Evolutionary conservation across 2,797 vertebrate species (phyloP), one percentile per base, ranked within the genome.

Genomic region (Nothura maculosa): DNA sequence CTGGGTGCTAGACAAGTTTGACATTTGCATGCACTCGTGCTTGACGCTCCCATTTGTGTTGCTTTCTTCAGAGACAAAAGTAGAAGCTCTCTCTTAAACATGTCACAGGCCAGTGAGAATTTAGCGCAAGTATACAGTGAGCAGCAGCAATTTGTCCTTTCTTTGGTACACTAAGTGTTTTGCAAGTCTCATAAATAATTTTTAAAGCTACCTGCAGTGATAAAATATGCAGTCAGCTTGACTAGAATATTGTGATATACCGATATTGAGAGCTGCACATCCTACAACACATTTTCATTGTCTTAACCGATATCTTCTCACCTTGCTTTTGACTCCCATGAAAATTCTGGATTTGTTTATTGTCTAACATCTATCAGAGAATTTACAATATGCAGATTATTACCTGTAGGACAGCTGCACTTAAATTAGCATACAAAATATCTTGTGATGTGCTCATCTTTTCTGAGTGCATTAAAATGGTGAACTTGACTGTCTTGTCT

Each of bases 141-240:
- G 70, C 47, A 92, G 80, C 81, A 91, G 74, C 69, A 77, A 93
- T 91, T 87, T 95, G 69, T 94, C 76, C 92, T 85, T 87, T 83
- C 84, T 83, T 87, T 83, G 73, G 85, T 95, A 87, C 69, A 85
- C 73, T 85, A 96, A 96, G 34, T 83, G 76, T 60, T 94, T 82
- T 90, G 77, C 64, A 88, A 86, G 50, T 60, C 85, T 92, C 87
- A 94, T 94, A 94, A 94, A 92, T 91, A 94, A 91, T 87, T 91
- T 96, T 92, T 70, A 84, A 81, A 95, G 82, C 42, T 68, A 73
- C 80, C 66, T 79, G 43, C 79, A 73, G 50, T 48, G 77, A 89
- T 85, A 79, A 94, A 93, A 89, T 76, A 94, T 67, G 48, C 63
- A 92, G 60, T 19, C 15, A 40, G 66, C 12, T 73, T 83, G 91